Base-by-base conservation (phyloP, 2,113 vertebrate species). In the Thomomys bottae region DNA sequence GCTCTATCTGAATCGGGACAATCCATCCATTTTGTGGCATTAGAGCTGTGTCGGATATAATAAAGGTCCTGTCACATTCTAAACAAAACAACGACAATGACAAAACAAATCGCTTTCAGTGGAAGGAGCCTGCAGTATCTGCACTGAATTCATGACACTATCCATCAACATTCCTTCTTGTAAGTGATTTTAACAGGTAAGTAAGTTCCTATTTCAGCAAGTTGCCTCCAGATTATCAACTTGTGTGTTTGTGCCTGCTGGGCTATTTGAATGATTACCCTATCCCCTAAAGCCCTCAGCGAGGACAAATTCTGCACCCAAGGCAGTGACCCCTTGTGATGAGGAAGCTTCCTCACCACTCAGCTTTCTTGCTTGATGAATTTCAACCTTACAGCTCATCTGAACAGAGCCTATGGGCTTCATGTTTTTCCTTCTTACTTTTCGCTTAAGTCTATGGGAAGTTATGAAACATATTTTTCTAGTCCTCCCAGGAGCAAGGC, bases 381-480 rank as follows among this genome's bases (percentile, higher is more conserved):
- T 96, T 92, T 94, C 94, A 38, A 86, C 93, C 92, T 91, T 93
- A 82, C 84, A 95, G 91, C 64, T 79, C 23, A 91, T 95, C 97
- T 97, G 94, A 97, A 97, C 94, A 89, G 95, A 97, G 96, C 96
- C 97, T 97, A 91, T 96, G 96, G 95, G 91, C 91, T 97, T 97
- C 97, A 75, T 87, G 71, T 54, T 94, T 96, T 96, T 76, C 66
- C 89, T 96, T 95, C 92, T 94, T 89, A 81, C 76, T 76, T 79
- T 94, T 96, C 54, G 66, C 95, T 92, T 91, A 96, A 96, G 95
- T 93, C 95, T 78, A 86, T 32, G 90, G 94, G 95, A 98, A 98
- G 96, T 98, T 98, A 98, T 98, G 98, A 98, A 97, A 97, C 96
- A 96, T 97, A 98, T 98, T 98, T 98, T 97, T 98, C 95, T 97